These are phyloP conservation scores for Trissoscelio sp. DNA, from an alignment of 2,888 invertebrate genomes.

Conservation along the genomic window DNA sequence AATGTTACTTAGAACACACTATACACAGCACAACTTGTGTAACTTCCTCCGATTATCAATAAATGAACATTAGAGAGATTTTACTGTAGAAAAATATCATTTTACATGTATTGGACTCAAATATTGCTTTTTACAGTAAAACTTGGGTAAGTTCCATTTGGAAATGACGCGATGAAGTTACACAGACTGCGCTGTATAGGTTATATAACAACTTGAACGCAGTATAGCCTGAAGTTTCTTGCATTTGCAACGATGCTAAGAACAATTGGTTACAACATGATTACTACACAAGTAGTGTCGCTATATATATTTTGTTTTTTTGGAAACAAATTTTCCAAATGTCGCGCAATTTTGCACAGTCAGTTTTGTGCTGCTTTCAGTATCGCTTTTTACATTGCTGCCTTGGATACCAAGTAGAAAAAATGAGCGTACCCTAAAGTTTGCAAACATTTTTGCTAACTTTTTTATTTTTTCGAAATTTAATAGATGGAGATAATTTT, in stretches of 20 bases:
- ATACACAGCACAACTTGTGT: too few relatives aligned
- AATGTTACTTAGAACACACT: slow-evolving; percentile 40
- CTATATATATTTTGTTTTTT: slow-evolving; percentile 20
- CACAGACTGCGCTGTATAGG: too few relatives aligned
- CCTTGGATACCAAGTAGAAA: slow-evolving; percentile 65
- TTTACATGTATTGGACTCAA: too few relatives aligned
- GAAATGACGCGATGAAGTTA: too few relatives aligned
- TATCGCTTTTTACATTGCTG: slow-evolving; percentile 49
- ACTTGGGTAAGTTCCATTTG: too few relatives aligned
- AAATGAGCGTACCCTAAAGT: slow-evolving; percentile 41
- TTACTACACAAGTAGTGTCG: slow-evolving; percentile 29
- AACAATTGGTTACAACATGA: slow-evolving; percentile 46
- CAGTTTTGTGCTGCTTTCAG: slow-evolving; percentile 9
- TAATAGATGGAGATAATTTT: too few relatives aligned
- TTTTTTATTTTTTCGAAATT: not conserved
- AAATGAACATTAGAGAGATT: too few relatives aligned
- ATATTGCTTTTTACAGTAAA: too few relatives aligned
- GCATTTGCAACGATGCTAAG: slow-evolving; percentile 34
- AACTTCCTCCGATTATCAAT: too few relatives aligned
- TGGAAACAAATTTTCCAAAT: slow-evolving; percentile 13
- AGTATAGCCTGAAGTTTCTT: not conserved
- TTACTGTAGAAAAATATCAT: too few relatives aligned
- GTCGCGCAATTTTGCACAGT: slow-evolving; percentile 19
- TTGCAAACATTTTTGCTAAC: too few relatives aligned
- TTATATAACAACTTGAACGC: too few relatives aligned